Conservation (phyloP, 2,797 vertebrate genomes). For the Esox masquinongy region DNA sequence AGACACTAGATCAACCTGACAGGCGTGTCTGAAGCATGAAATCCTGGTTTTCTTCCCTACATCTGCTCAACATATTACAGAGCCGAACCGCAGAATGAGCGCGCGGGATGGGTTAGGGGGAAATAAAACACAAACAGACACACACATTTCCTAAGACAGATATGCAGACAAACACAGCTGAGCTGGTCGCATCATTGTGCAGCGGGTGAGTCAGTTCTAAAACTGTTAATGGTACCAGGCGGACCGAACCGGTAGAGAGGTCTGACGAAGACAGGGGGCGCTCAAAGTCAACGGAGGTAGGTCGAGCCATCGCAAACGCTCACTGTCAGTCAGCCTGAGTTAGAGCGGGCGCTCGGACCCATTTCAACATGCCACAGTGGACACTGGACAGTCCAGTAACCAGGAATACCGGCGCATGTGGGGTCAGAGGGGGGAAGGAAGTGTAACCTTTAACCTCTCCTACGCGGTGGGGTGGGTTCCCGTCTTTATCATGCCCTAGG, state of each 20-base stretch:
- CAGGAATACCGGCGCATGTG: conserved; percentile 22
- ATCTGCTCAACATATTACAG: conserved; percentile 83
- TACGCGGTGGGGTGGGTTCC: conserved; percentile 13
- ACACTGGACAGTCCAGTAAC: conserved; percentile 3
- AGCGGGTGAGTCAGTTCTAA: not conserved
- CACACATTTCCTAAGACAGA: not conserved
- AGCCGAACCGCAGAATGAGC: not conserved
- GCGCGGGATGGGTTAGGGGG: conserved; percentile 13
- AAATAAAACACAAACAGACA: conserved; percentile 28
- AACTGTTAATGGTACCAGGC: too few species aligned
- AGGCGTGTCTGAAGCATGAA: conserved; percentile 61
- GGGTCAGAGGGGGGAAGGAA: conserved; percentile 36
- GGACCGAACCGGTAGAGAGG: not conserved
- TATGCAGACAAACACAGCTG: not conserved
- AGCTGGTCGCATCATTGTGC: not conserved
- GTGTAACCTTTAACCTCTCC: conserved; percentile 45
- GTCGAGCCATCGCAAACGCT: not conserved
- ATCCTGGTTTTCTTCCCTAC: conserved; percentile 67
- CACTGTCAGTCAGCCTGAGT: not conserved
- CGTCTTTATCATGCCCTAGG: conserved; percentile 19
- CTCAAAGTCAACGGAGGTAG: not conserved
- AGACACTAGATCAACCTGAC: conserved; percentile 64
- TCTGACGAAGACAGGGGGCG: not conserved
- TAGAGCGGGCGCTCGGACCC: conserved; percentile 9
- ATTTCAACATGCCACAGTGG: conserved; percentile 25